These are phyloP conservation scores for Apostichopus leukothele DNA, from an alignment of 53 echinoderm and acorn worm species.

Conservation along the genomic window DNA sequence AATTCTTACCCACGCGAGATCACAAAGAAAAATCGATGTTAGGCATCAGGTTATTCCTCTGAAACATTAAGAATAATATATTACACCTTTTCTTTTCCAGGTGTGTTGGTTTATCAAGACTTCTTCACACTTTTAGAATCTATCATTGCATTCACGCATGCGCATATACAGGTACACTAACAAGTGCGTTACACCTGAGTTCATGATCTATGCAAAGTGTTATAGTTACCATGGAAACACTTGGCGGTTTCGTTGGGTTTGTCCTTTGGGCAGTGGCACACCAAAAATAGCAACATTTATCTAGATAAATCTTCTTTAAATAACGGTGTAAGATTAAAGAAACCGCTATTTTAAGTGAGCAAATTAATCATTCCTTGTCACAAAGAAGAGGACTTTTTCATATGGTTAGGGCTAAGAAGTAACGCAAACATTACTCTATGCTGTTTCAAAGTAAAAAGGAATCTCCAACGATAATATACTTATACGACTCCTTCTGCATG, in stretches of 20 bases:
- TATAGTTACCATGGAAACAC: neutral
- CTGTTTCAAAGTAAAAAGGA: neutral
- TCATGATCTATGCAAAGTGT: neutral
- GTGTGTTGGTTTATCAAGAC: too few species aligned
- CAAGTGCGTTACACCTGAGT: too few species aligned
- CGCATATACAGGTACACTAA: too few species aligned
- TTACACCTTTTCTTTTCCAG: too few species aligned
- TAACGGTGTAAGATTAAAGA: neutral
- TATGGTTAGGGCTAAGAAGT: neutral
- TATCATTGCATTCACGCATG: too few species aligned
- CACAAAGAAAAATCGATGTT: too few species aligned
- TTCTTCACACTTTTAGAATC: too few species aligned
- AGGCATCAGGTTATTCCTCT: too few species aligned
- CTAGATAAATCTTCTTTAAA: neutral
- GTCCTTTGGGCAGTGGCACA: neutral
- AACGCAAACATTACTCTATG: neutral
- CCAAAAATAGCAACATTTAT: neutral
- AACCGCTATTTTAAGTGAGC: neutral
- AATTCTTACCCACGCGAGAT: too few species aligned
- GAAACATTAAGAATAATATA: too few species aligned
- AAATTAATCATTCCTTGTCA: neutral
- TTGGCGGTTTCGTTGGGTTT: too few species aligned
- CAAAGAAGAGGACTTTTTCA: neutral
- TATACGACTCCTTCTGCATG: neutral
- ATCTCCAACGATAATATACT: neutral